Evolutionary conservation across 2,888 invertebrate genomes (phyloP), one percentile per base, ranked within the genome.

Genomic region (Tridacna crocea): DNA sequence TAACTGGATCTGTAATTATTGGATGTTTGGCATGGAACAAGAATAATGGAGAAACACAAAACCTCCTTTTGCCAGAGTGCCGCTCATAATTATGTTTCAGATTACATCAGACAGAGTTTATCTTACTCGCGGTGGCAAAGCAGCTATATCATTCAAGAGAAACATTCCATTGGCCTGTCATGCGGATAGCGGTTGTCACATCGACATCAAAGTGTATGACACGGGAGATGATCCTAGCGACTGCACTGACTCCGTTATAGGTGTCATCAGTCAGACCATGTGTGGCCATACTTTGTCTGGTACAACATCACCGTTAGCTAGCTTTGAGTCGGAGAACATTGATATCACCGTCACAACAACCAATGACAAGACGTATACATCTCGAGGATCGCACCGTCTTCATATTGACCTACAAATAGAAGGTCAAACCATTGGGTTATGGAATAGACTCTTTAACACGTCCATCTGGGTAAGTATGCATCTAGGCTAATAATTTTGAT

Each of bases 251-350:
- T 68, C 68, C 4, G 10, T 47, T 10, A 47, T 68, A 47, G 68
- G 46, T n/a, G 68, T 68, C 8, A n/a, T 68, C 10, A 68, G 36
- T n/a, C 8, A 68, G 3, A 46, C 26, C 12, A 68, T 68, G 68
- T 68, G 68, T 46, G 68, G 68, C 6, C 46, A 68, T 19, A 68
- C 27, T 46, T 12, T 68, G 47, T n/a, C 4, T 22, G 68, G 68
- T 12, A 47, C 68, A 47, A 19, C 68, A 15, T 47, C 68, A 46
- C 11, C 68, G 8, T 0, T n/a, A 11, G 11, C 63, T 19, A 19
- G 26, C 47, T 68, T 68, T 47, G 68, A 68, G 19, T 3, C 19
- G n/a, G 46, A 46, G 46, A 46, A 36, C 46, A 68, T 68, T n/a
- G 68, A 68, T 22, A 19, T 68, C 8, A 68, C 19, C 0, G 12